Evolutionary conservation across 2,888 invertebrate genomes (phyloP), one percentile per base, ranked within the genome.

Genomic region (Schizotus pectinicornis): DNA sequence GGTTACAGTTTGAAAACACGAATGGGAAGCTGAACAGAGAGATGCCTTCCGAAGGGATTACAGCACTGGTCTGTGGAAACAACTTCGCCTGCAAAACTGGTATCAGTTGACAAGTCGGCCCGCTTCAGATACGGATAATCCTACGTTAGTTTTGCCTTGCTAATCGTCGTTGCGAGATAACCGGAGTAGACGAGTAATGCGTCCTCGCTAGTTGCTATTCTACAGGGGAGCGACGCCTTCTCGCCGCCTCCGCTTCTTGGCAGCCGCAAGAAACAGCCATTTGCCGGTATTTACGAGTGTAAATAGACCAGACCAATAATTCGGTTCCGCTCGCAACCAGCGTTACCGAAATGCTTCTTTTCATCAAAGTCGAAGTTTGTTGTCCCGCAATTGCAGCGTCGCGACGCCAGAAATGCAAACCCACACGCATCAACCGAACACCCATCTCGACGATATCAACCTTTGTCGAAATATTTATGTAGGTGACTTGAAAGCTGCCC

Each of bases 151-250:
- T 64, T 64, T 65, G 61, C 60, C 51, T 63, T 64, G 65, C 65
- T 67, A 67, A 67, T 65, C 64, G 62, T 59, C 65, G 56, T 60
- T 56, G 58, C 49, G 60, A 66, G 66, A 66, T 66, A 66, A 66
- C 66, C 56, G 51, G 49, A 64, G 57, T 62, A 66, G 66, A 66
- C 66, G 60, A 63, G 64, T 66, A 66, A 66, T 63, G 63, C 61
- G 61, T 61, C 62, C 61, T 63, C 45, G 59, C 49, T 61, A 57
- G 62, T 57, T 63, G 60, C 63, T 66, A 52, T 62, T 62, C 56
- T 62, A 57, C 58, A 13, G 62, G 50, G 53, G 35, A 42, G 32
- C 41, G 52, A 57, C 57, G 57, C 58, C 58, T 56, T 56, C 55
- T 56, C 48, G 55, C 49, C 55, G 55, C 13, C 55, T 48, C 22